Conservation (phyloP, 2,888 invertebrate genomes). For the Gymnoscelis rufifasciata region DNA sequence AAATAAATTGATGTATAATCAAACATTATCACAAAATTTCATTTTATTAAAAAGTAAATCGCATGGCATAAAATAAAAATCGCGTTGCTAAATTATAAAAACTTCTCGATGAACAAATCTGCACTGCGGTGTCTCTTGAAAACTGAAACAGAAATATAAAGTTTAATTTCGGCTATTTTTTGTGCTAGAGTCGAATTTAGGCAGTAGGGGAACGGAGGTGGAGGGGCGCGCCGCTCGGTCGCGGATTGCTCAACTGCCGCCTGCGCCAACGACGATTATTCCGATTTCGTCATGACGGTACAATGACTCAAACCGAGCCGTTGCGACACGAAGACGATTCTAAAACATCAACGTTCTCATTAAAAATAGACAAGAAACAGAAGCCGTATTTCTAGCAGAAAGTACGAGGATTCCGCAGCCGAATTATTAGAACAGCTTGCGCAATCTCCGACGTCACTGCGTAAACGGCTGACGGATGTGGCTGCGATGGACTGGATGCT, state of each 20-base stretch:
- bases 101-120: constrained; percentile 8
- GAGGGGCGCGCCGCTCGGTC: constrained; percentile 49
- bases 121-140: constrained; percentile 16
- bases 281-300: constrained; percentile 57
- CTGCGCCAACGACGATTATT: constrained; percentile 54
- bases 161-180: constrained; percentile 47
- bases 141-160: constrained; percentile 47
- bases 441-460: constrained; percentile 76
- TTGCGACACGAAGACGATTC: constrained; percentile 53
- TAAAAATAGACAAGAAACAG: constrained; percentile 14
- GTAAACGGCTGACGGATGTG: constrained; percentile 44
- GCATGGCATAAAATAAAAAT: constrained; percentile 22
- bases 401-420: constrained; percentile 75
- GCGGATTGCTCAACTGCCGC: constrained; percentile 71
- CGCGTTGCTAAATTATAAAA: constrained; percentile 5
- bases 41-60: too few relatives aligned
- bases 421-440: constrained; percentile 65
- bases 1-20: too few relatives aligned
- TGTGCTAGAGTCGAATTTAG: constrained; percentile 53
- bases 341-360: constrained; percentile 33
- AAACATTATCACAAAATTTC: too few relatives aligned
- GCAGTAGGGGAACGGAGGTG: constrained; percentile 28
- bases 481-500: constrained; percentile 17
- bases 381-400: constrained; percentile 63
- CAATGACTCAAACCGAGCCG: constrained; percentile 57